Evolutionary conservation across 2,113 vertebrate genomes (phyloP), one percentile per base, ranked within the genome.

Genomic region (Salvelinus sp.): DNA sequence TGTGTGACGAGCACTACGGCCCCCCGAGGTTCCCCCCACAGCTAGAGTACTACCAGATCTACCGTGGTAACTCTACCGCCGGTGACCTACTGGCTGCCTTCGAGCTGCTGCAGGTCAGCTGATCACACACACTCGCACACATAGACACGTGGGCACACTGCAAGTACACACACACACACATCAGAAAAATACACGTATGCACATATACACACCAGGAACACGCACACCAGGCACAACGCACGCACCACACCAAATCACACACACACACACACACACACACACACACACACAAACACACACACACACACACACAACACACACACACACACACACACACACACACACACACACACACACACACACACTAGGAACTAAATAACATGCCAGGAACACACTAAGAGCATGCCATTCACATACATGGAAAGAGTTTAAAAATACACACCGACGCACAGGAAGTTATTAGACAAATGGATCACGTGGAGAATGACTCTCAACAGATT

Each of bases 21-120:
- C 92, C 95, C 0, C 97, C 97, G 0, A 95, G 96, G 48, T 99
- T 99, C 88, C 98, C 98, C 0, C 96, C 98, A 0, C 97, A 95
- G 91, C 93, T 99, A 47, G 98, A 99, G 77, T 99, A 99, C 89
- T 99, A 97, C 90, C 97, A 99, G 94, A 94, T 99, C 83, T 99
- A 95, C 91, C 92, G 97, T 2, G 97, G 97, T 71, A 97, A 96
- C 50, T 92, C 93, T 87, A 93, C 92, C 0, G 97, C 98, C 0
- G 98, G 98, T 0, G 97, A 99, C 82, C 94, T 99, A 62, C 93
- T 99, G 90, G 98, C 97, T 0, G 98, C 98, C 83, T 99, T 99
- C 1, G 98, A 99, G 77, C 94, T 99, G 28, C 94, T 99, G 65
- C 97, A 99, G 98, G 98, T 98, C 87, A 80, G 72, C 27, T 16